A percentile compares a stretch with the other conserved stretches of the same genome.
These are phyloP conservation scores for Choreutis nemorana DNA, from an alignment of 2,888 invertebrate species.

Conservation along the genomic window DNA sequence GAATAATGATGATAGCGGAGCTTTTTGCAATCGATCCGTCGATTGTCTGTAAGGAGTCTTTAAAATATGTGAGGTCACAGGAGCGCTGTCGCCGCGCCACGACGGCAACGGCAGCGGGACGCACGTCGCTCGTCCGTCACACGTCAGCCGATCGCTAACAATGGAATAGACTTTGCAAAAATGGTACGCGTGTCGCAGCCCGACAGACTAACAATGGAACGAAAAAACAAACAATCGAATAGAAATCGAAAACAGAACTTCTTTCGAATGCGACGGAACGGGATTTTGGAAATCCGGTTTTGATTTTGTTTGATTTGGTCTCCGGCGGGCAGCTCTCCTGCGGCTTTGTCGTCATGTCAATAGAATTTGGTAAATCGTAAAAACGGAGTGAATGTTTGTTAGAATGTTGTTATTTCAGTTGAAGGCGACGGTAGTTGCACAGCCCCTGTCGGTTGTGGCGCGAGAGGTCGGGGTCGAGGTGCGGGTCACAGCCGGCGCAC, in stretches of 20 bases:
- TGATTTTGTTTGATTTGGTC: conserved; percentile 44
- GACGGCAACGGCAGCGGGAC: conserved; percentile 14
- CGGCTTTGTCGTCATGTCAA: conserved; percentile 33
- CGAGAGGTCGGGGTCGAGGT: no score
- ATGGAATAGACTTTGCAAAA: conserved; percentile 60
- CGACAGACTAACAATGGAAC: conserved; percentile 48
- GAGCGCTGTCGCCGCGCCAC: conserved; percentile 18
- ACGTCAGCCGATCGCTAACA: conserved; percentile 51
- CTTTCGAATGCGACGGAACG: conserved; percentile 55
- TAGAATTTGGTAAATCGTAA: conserved; percentile 12
- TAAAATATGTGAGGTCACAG: not conserved
- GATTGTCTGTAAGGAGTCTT: conserved; percentile 11
- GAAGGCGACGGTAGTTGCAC: no score
- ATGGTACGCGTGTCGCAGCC: conserved; percentile 56
- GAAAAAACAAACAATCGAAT: conserved; percentile 63
- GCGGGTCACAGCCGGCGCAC: no score
- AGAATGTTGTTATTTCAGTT: no score
- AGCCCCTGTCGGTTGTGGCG: no score
- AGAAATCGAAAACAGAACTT: conserved; percentile 64
- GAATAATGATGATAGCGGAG: conserved; percentile 20
- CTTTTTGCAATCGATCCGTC: conserved; percentile 22
- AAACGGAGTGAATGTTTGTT: no score
- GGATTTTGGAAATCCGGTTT: conserved; percentile 66
- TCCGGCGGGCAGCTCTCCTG: conserved; percentile 25
- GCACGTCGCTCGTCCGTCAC: conserved; percentile 42